Evolutionary conservation across 2,113 vertebrate genomes (phyloP), one percentile per base, ranked within the genome.

Genomic region (Callaeas wilsoni): DNA sequence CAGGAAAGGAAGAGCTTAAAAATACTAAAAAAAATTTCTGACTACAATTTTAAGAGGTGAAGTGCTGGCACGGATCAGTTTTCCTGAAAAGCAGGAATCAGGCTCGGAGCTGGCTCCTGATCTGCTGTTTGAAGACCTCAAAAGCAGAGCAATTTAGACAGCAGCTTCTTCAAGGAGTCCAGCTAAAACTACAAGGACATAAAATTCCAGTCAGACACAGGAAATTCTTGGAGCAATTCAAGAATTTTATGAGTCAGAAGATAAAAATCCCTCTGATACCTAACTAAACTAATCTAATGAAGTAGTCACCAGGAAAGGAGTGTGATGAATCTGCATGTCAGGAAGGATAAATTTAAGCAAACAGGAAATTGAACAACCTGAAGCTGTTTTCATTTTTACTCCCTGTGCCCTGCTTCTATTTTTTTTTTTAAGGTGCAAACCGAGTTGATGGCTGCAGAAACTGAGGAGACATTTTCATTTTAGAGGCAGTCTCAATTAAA

Each of bases 211-310:
- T 97, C 91, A 97, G 97, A 98, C 94, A 88, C 90, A 97, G 98
- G 98, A 98, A 98, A 98, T 98, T 98, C 98, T 98, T 97, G 47
- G 69, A 97, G 98, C 98, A 98, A 98, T 97, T 98, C 96, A 98
- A 97, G 98, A 98, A 98, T 98, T 98, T 97, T 97, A 97, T 98
- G 98, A 98, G 96, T 98, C 98, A 98, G 96, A 98, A 97, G 95
- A 97, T 94, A 95, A 98, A 98, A 98, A 98, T 98, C 97, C 98
- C 93, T 90, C 95, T 95, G 96, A 98, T 97, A 97, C 88, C 97
- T 95, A 80, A 97, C 88, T 96, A 94, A 97, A 97, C 93, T 98
- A 98, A 98, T 97, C 95, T 97, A 98, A 98, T 98, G 97, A 97
- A 97, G 96, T 73, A 97, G 97, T 98, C 97, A 97, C 89, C 52